phyloP scores from a whole-genome alignment of 2,888 invertebrate genomes.

The Beris chalybata region DNA sequence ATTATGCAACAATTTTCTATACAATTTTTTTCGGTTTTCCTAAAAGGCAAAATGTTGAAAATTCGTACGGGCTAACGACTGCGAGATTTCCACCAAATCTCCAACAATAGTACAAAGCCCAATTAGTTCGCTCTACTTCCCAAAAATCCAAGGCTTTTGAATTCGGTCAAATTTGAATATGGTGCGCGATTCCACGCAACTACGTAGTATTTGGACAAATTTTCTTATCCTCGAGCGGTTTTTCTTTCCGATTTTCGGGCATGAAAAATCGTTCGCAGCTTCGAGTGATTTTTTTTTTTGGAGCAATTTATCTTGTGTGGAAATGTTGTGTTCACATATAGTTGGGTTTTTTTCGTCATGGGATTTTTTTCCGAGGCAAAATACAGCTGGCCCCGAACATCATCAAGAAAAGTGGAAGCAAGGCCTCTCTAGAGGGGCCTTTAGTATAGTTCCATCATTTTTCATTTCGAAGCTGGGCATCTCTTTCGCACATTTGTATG shows the following conservation, averaged over 20 bases:
- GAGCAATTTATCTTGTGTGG: too few species aligned
- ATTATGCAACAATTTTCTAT: neutral
- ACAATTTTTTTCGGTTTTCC: neutral
- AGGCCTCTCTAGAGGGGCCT: neutral
- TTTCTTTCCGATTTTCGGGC: neutral
- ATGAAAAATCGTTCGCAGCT: neutral
- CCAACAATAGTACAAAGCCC: conserved; percentile 38
- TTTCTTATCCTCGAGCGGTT: neutral
- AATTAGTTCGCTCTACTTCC: conserved; percentile 39
- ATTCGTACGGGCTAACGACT: neutral
- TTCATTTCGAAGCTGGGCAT: neutral
- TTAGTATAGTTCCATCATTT: too few species aligned
- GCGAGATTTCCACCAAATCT: neutral
- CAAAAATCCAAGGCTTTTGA: conserved; percentile 31
- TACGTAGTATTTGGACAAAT: neutral
- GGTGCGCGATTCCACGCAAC: neutral
- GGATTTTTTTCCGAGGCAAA: conserved; percentile 6
- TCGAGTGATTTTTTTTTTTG: neutral
- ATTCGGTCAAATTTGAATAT: conserved; percentile 27
- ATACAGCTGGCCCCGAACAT: neutral
- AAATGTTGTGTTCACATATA: too few species aligned
- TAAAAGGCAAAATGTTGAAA: conserved; percentile 3
- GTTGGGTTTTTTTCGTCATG: too few species aligned
- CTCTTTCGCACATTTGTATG: conserved; percentile 27
- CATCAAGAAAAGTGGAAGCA: conserved; percentile 8